Conservation (phyloP, 2,888 invertebrate genomes). For the Spodoptera picta region DNA sequence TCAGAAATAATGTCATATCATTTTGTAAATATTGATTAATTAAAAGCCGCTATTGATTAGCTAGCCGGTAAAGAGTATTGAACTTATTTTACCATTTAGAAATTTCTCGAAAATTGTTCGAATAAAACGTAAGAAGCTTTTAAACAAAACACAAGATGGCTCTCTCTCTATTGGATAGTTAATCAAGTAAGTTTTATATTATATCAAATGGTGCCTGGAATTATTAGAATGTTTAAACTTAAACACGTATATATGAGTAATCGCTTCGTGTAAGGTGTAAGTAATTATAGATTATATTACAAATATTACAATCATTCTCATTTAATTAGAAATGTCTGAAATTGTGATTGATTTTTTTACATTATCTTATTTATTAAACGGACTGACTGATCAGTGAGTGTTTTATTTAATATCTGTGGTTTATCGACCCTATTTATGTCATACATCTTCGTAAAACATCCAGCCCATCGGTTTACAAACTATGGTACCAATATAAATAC, state of each 20-base stretch:
- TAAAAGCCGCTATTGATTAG: too few species aligned
- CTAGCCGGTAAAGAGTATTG: too few species aligned
- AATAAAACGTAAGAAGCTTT: too few species aligned
- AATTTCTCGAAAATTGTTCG: too few species aligned
- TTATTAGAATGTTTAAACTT: constrained; percentile 44
- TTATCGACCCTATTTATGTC: too few species aligned
- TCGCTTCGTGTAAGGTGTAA: constrained; percentile 56
- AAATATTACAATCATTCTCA: constrained; percentile 58
- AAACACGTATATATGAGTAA: constrained; percentile 45
- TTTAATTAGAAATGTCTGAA: constrained; percentile 52
- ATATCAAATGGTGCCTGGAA: constrained; percentile 70
- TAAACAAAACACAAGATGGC: neutral
- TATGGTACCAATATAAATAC: too few species aligned
- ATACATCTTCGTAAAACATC: too few species aligned
- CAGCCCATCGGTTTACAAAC: too few species aligned
- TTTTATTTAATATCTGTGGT: constrained; percentile 46
- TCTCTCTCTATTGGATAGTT: constrained; percentile 29
- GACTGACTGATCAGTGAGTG: constrained; percentile 74
- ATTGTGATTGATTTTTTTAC: constrained; percentile 76
- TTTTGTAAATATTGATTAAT: too few species aligned
- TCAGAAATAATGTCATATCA: too few species aligned
- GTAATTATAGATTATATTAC: constrained; percentile 52
- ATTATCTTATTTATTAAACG: constrained; percentile 86
- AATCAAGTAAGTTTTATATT: constrained; percentile 39
- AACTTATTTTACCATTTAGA: too few species aligned